Conservation (phyloP, 2,797 vertebrate species). For the Allobates femoralis region DNA sequence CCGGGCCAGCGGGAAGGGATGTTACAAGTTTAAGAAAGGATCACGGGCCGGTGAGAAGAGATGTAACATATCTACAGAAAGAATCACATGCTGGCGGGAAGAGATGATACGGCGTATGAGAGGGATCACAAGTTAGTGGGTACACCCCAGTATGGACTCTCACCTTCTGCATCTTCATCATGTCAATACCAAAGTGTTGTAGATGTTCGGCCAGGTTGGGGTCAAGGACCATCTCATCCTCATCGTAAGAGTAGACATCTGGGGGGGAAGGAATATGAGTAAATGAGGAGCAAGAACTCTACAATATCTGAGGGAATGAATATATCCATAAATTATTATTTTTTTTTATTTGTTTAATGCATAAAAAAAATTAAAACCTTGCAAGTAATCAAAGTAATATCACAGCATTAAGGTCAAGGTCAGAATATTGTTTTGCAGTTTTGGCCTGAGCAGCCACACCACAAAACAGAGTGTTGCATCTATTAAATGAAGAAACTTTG, state of each 20-base stretch:
- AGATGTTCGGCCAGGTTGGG: conserved; percentile 94
- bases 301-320: background rate
- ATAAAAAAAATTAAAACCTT: background rate
- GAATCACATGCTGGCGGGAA: too few species aligned
- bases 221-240: conserved; percentile 98
- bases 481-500: too few species aligned
- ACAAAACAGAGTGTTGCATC: too few species aligned
- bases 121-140: too few species aligned
- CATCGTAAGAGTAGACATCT: conserved; percentile 97
- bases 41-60: too few species aligned
- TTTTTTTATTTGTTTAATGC: background rate
- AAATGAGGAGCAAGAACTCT: background rate
- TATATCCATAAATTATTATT: background rate
- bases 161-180: conserved; percentile 99
- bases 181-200: conserved; percentile 95
- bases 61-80: too few species aligned
- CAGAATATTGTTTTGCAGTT: too few species aligned
- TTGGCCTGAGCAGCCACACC: too few species aligned
- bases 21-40: too few species aligned
- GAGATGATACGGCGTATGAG: background rate
- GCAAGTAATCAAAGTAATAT: background rate
- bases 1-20: too few species aligned
- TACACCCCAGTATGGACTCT: conserved; percentile 45
- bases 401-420: too few species aligned
- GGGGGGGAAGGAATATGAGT: background rate